Percentiles rank a stretch among this genome's conserved stretches.
phyloP scores from a whole-genome alignment of 2,888 invertebrate genomes.

The Gisinianus flammeolus region DNA sequence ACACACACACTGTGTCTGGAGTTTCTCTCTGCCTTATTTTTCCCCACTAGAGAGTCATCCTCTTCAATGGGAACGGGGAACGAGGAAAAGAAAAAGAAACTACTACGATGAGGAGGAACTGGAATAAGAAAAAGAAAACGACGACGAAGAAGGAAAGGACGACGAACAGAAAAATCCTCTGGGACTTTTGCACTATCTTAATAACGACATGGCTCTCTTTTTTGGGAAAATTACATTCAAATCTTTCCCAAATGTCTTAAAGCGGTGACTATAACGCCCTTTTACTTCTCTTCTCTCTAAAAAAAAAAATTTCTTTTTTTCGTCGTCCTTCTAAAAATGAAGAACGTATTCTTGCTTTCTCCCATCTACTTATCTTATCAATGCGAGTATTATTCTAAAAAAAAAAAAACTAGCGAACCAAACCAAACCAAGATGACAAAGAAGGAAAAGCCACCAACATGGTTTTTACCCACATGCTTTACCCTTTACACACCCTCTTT shows the following conservation, averaged over 20 bases:
- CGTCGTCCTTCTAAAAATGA: no score
- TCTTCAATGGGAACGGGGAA: neutral
- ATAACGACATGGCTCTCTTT: conserved; percentile 52
- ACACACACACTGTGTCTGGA: conserved; percentile 1
- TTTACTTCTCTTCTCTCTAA: conserved; percentile 40
- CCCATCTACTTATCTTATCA: no score
- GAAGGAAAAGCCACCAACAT: no score
- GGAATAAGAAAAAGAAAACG: conserved; percentile 7
- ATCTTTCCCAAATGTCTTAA: conserved; percentile 54
- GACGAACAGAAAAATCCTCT: conserved; percentile 21
- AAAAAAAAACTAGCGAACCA: no score
- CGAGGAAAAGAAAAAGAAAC: no score
- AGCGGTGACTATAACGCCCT: conserved; percentile 49
- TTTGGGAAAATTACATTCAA: conserved; percentile 53
- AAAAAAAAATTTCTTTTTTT: neutral
- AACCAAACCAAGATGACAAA: no score
- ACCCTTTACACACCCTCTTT: no score
- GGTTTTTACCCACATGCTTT: no score
- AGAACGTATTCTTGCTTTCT: no score
- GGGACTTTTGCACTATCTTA: conserved; percentile 49
- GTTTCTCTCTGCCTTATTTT: neutral
- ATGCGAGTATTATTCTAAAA: no score
- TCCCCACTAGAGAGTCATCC: conserved; percentile 15
- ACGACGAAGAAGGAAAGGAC: neutral
- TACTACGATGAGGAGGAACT: neutral